Evolutionary conservation across 1,140 invertebrate genomes (phyloP).

Genomic region (Sinonovacula constricta): DNA sequence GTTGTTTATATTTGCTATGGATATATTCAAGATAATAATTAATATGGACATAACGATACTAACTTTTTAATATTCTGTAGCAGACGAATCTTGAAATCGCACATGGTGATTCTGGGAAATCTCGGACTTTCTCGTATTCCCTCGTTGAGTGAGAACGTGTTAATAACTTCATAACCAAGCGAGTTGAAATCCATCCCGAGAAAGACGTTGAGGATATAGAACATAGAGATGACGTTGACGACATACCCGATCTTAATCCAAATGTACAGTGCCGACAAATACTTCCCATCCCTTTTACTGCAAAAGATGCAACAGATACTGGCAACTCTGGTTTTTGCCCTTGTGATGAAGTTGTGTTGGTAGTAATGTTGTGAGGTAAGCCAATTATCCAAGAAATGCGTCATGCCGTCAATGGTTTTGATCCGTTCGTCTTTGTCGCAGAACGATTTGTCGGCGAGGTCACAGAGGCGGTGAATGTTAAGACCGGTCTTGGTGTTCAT

Average conservation of each 20-base stretch:
- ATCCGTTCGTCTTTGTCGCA: conserved; percentile 66
- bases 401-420: conserved; percentile 68
- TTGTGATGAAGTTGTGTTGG: conserved; percentile 65
- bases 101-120: conserved; percentile 81
- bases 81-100: conserved; percentile 80
- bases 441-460: conserved; percentile 81
- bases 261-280: conserved; percentile 79
- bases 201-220: conserved; percentile 80
- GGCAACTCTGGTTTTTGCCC: conserved; percentile 57
- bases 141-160: conserved; percentile 72
- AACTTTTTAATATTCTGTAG: conserved; percentile 71
- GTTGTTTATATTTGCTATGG: not conserved
- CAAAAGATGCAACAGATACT: conserved; percentile 63
- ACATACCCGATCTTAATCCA: conserved; percentile 80
- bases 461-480: conserved; percentile 79
- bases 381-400: conserved; percentile 68
- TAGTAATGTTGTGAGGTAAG: conserved; percentile 56
- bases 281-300: conserved; percentile 78
- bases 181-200: conserved; percentile 79
- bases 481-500: conserved; percentile 61
- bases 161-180: conserved; percentile 78
- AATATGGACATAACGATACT: conserved; percentile 54
- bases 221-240: conserved; percentile 79
- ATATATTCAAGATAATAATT: not conserved
- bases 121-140: conserved; percentile 76